These are phyloP conservation scores for Rhinogobio ventralis DNA, from an alignment of 2,797 vertebrate genomes.

Conservation along the genomic window DNA sequence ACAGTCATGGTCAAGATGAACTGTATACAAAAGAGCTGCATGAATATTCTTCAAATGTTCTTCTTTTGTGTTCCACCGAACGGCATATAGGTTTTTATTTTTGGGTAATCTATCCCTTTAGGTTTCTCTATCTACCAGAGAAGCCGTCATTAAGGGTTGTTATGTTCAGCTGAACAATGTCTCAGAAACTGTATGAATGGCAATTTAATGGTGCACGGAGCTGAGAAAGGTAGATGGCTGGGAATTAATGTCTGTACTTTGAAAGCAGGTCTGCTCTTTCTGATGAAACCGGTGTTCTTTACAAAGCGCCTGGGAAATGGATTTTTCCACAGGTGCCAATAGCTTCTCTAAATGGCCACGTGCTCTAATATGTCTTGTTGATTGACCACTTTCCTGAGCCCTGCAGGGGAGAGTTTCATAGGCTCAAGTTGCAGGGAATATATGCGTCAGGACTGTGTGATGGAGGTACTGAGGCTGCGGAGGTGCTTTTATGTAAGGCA, in stretches of 20 bases:
- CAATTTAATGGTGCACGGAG: conserved; percentile 45
- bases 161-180: conserved; percentile 45
- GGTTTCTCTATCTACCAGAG: background rate
- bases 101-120: background rate
- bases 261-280: conserved; percentile 44
- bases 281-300: conserved; percentile 43
- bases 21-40: background rate
- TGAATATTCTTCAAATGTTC: background rate
- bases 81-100: background rate
- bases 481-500: conserved; percentile 10
- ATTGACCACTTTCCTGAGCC: conserved; percentile 45
- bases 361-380: conserved; percentile 38
- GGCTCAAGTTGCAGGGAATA: conserved; percentile 39
- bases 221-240: conserved; percentile 27
- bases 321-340: conserved; percentile 52
- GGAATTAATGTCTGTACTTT: conserved; percentile 55
- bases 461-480: background rate
- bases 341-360: conserved; percentile 29
- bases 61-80: background rate
- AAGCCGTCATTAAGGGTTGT: conserved; percentile 48
- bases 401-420: conserved; percentile 8
- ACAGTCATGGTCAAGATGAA: background rate
- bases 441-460: background rate
- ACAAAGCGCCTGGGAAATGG: conserved; percentile 53
- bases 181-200: conserved; percentile 37